These are phyloP conservation scores for Meghimatium bilineatum DNA, from an alignment of 2,888 invertebrate genomes.

Conservation along the genomic window DNA sequence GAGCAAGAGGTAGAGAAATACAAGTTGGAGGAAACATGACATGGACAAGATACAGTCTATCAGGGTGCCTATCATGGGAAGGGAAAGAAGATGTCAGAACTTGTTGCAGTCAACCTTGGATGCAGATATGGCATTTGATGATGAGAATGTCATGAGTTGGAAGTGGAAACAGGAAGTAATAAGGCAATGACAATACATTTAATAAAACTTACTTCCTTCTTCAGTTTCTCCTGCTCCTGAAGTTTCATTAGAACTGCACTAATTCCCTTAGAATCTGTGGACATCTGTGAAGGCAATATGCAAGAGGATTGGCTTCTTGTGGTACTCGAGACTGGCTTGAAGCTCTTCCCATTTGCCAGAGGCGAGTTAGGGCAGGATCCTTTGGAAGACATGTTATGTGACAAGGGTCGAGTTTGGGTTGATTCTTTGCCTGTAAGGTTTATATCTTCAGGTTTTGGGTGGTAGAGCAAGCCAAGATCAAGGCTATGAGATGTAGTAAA, in stretches of 20 bases:
- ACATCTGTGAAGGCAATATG: slow-evolving; percentile 64
- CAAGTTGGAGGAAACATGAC: no score
- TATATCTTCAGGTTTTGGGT: slow-evolving; percentile 57
- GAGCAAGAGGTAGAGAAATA: no score
- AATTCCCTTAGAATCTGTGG: slow-evolving; percentile 71
- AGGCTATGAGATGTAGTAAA: slow-evolving; percentile 66
- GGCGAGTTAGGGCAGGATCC: slow-evolving; percentile 4
- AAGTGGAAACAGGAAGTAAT: no score
- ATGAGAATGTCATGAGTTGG: no score
- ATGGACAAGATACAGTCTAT: no score
- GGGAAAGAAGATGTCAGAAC: no score
- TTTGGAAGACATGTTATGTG: slow-evolving; percentile 23
- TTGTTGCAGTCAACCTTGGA: no score
- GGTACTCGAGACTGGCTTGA: slow-evolving; percentile 21
- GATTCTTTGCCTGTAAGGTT: slow-evolving; percentile 66
- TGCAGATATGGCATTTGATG: no score
- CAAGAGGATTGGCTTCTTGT: slow-evolving; percentile 22
- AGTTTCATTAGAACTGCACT: slow-evolving; percentile 69
- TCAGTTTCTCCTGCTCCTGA: slow-evolving; percentile 71
- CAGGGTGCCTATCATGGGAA: no score
- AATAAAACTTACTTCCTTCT: slow-evolving; percentile 64
- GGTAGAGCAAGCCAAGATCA: slow-evolving; percentile 62
- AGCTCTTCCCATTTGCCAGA: slow-evolving; percentile 43
- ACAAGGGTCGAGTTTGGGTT: slow-evolving; percentile 12
- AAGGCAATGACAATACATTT: background rate